Conservation (phyloP, 1,140 invertebrate species). For the Lordiphosa stackelbergi region DNA sequence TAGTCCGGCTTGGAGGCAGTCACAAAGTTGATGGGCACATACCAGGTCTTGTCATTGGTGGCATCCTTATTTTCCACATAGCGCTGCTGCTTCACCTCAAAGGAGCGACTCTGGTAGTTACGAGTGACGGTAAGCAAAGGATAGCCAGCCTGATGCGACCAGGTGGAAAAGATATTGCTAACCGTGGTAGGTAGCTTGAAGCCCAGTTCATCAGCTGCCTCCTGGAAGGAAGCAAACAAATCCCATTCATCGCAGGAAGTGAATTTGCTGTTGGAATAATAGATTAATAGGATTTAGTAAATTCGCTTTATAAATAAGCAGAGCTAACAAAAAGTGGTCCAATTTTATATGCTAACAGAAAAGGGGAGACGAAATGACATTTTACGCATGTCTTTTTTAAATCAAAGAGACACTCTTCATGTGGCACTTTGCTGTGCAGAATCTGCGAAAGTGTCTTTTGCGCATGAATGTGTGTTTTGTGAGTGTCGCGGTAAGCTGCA, state of each 20-base stretch:
- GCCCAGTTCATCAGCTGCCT: constrained; percentile 64
- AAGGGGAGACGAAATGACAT: too few species aligned
- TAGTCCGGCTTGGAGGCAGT: constrained; percentile 76
- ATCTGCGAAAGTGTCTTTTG: too few species aligned
- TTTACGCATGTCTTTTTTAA: too few species aligned
- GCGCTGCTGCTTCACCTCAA: constrained; percentile 76
- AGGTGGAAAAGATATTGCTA: constrained; percentile 77
- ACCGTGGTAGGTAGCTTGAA: constrained; percentile 25
- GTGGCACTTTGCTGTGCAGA: too few species aligned
- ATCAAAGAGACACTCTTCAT: too few species aligned
- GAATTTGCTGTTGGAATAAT: constrained; percentile 73
- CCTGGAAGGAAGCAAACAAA: constrained; percentile 77
- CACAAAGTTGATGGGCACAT: constrained; percentile 80
- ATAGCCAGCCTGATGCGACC: constrained; percentile 79
- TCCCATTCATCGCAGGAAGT: constrained; percentile 68
- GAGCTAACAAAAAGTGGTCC: too few species aligned
- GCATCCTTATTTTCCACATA: constrained; percentile 47
- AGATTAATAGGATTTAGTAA: too few species aligned
- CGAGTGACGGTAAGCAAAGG: constrained; percentile 78
- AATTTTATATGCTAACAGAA: too few species aligned
- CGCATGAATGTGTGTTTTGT: too few species aligned
- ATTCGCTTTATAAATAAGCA: too few species aligned
- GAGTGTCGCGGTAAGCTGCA: too few species aligned
- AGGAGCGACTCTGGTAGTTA: constrained; percentile 68
- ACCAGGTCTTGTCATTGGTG: constrained; percentile 75